Conservation (phyloP, 2,113 vertebrate species). For the Onychostruthus taczanowskii region DNA sequence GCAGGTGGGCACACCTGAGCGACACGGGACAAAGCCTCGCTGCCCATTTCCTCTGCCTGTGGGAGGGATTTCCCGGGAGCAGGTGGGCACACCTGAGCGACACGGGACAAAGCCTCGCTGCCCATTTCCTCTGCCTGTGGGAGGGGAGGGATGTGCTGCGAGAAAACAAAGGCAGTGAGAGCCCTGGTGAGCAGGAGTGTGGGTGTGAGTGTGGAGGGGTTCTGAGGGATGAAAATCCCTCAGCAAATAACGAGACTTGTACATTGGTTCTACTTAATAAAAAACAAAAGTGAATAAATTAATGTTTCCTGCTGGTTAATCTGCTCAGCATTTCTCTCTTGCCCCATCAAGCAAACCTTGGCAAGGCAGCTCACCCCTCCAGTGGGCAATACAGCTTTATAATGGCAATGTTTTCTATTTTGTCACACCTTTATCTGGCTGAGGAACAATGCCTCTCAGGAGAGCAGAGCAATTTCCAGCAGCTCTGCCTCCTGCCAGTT, state of each 20-base stretch:
- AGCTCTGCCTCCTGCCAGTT: background rate
- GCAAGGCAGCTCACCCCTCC: background rate
- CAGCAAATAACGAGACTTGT: background rate
- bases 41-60: background rate
- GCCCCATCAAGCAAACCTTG: background rate
- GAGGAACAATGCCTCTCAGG: background rate
- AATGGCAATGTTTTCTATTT: background rate
- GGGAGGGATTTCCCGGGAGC: too few relatives aligned
- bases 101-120: background rate
- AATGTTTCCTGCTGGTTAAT: background rate
- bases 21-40: background rate
- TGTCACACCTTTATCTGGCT: background rate
- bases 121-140: background rate
- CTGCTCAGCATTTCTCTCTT: background rate
- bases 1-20: background rate
- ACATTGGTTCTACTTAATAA: background rate
- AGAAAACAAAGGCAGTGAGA: accelerated
- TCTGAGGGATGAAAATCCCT: background rate
- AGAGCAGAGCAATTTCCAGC: background rate
- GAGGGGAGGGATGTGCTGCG: background rate
- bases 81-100: background rate
- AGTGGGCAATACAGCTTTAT: background rate
- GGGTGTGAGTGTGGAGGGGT: background rate
- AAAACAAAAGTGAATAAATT: background rate
- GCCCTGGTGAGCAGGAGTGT: accelerated